Evolutionary conservation across 1,140 invertebrate species (phyloP), one percentile per base, ranked within the genome.

Genomic region (Solenopsis fugax): DNA sequence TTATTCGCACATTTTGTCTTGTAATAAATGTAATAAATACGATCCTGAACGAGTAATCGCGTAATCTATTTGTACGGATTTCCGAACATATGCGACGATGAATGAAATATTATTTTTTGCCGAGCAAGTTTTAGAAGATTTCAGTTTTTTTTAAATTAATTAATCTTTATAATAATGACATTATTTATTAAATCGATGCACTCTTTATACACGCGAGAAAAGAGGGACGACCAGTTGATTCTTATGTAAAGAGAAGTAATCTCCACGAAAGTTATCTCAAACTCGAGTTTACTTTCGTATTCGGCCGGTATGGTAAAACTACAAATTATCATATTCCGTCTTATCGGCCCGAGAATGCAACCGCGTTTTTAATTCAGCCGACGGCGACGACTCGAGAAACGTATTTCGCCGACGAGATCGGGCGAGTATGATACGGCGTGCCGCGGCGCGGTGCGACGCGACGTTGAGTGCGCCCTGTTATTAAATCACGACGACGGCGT

Each of bases 371-470:
- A 71, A 71, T 71, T 81, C 37, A 56, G 18, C 10, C 24, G 58
- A 1, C 16, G 48, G 9, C 60, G 24, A 41, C n/a, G 77, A 41
- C 16, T 45, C 64, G 41, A 71, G 78, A 81, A 81, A 29, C 45
- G 45, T 64, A 78, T 78, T 64, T 78, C 45, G 34, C 62, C 50
- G 78, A 45, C 37, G 65, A 81, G 78, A 71, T 81, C 29, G 37
- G n/a, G 24, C 52, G 64, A n/a, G 50, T 34, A 50, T 21, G 78
- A 81, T 81, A 81, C 10, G 37, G 76, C 29, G 24, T 4, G 62
- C n/a, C 60, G 76, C 5, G 73, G 16, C 60, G 76, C 5, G 73
- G 16, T 2, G 73, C 24, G 60, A 1, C 6, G 76, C 29, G 29
- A 10, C 18, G 50, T 67, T 18, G 60, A 80, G 76, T 41, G 62